phyloP scores from a whole-genome alignment of 2,113 vertebrate genomes.

The Galemys pyrenaicus region DNA sequence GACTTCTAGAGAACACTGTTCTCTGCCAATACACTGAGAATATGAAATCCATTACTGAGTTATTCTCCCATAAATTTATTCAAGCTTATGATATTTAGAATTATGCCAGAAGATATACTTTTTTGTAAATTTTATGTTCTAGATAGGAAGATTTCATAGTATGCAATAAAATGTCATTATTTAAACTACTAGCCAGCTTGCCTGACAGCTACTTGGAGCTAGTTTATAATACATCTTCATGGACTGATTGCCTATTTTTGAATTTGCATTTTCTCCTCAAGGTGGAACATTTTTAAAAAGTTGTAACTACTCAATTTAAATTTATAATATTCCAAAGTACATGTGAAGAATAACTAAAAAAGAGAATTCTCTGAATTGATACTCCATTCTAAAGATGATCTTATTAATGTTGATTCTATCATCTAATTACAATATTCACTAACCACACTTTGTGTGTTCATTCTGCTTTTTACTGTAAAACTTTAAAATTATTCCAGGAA shows the following conservation, averaged over 20 bases:
- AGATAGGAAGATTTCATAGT: not conserved
- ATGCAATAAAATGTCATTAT: conserved; percentile 20
- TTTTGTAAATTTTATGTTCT: not conserved
- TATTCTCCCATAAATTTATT: not conserved
- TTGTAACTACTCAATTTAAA: not conserved
- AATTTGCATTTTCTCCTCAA: conserved; percentile 38
- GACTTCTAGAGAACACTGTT: not conserved
- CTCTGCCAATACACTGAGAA: not conserved
- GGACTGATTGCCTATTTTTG: not conserved
- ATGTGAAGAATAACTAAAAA: not conserved
- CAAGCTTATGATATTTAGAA: not conserved
- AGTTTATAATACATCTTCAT: not conserved
- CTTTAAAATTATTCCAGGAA: not conserved
- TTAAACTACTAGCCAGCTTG: not conserved
- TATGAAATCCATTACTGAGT: not conserved
- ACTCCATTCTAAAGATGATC: not conserved
- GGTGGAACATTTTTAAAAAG: not conserved
- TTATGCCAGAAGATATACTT: not conserved
- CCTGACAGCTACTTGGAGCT: not conserved
- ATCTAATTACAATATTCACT: not conserved
- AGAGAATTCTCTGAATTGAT: not conserved
- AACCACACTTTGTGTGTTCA: not conserved
- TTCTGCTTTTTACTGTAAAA: not conserved
- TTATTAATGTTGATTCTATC: not conserved
- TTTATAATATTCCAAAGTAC: not conserved